Evolutionary conservation across 2,888 invertebrate genomes (phyloP).

Genomic region (Hybos culiciformis): DNA sequence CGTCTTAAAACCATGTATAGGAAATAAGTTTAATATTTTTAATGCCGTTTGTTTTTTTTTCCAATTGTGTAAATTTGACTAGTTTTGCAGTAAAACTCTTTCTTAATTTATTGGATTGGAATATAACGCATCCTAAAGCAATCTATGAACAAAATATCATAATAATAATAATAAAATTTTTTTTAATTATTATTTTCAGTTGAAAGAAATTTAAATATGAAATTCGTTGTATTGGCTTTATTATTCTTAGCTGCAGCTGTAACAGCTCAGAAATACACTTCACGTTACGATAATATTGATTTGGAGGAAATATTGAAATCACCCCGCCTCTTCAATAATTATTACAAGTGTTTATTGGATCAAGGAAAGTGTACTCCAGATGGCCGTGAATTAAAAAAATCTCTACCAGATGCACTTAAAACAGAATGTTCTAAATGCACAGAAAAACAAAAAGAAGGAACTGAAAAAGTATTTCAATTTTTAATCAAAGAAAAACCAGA

Average conservation of each 20-base stretch:
- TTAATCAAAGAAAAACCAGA: conserved; percentile 50
- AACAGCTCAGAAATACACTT: conserved; percentile 42
- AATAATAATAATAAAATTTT: neutral
- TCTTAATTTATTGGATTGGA: no score
- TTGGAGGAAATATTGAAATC: conserved; percentile 49
- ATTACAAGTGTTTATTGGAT: conserved; percentile 50
- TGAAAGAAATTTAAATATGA: conserved; percentile 30
- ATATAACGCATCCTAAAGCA: no score
- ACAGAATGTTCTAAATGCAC: conserved; percentile 55
- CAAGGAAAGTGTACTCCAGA: conserved; percentile 52
- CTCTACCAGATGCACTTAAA: conserved; percentile 56
- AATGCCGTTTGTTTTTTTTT: no score
- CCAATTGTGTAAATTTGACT: no score
- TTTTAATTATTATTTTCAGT: neutral
- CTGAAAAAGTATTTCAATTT: conserved; percentile 49
- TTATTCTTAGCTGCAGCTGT: conserved; percentile 32
- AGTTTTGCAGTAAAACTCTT: no score
- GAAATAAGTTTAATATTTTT: no score
- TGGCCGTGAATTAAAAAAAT: conserved; percentile 53
- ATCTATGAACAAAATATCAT: no score
- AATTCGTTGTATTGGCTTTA: conserved; percentile 33
- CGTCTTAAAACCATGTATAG: no score
- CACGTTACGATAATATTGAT: conserved; percentile 54
- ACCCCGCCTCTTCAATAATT: conserved; percentile 46
- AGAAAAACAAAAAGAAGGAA: conserved; percentile 46